Evolutionary conservation across 2,113 vertebrate genomes (phyloP), one percentile per base, ranked within the genome.

Genomic region (Vimba vimba): DNA sequence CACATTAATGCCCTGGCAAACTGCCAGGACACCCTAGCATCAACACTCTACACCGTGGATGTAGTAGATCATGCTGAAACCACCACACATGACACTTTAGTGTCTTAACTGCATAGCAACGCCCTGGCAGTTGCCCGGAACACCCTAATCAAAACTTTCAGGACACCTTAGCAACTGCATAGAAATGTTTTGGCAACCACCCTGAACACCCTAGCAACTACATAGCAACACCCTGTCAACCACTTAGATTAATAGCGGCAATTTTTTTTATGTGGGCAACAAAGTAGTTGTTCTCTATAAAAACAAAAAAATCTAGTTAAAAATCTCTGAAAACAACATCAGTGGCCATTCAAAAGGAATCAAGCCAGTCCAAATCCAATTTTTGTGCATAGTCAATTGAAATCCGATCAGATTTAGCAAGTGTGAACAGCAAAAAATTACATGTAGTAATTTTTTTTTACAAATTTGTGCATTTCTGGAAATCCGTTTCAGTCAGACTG

Each of bases 291-390:
- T n/a, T 19, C 2, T 69, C n/a, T 2, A 43, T 71, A 12, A 57
- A 21, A 50, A 50, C 12, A 50, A 50, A 15, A 10, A 39, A 23
- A 69, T 39, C 8, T 39, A 21, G 66, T 36, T 23, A 23, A 33
- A 62, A 57, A 25, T 60, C 19, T 57, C 21, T 59, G 55, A 23
- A 59, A 59, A 23, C 21, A 68, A 68, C 27, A 19, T 21, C 17
- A 69, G 66, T 83, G 79, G 62, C 33, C 74, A 79, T 66, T 81
- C 64, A 57, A 9, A 69, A 69, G 13, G 12, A 55, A 17, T 50
- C 47, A 50, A 50, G 47, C 47, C 47, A 19, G 17, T 55, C 6
- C 52, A 55, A 7, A 55, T 55, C 52, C 6, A 19, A 55, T 55
- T 55, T 55, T 55, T 55, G 52, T 19, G 52, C 52, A 55, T 52